A percentile compares a stretch with the other conserved stretches of the same genome.
Conservation (phyloP, 2,113 vertebrate species). For the Varanus salvator region DNA sequence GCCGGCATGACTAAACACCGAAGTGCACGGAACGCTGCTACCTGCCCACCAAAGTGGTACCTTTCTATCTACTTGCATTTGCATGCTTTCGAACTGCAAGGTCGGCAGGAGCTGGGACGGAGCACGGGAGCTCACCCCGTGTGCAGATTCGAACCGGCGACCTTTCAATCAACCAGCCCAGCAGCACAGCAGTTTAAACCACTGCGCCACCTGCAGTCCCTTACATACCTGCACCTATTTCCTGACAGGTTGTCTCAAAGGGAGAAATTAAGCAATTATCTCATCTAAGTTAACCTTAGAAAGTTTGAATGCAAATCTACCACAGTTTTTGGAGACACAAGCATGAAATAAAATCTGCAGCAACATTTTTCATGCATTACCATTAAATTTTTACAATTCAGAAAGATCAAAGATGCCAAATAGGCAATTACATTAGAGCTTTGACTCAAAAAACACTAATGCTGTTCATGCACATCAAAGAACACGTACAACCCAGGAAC, state of each 20-base stretch:
- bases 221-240: not conserved
- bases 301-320: not conserved
- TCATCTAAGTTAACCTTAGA: not conserved
- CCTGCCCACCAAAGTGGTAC: too few species aligned
- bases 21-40: too few species aligned
- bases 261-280: not conserved
- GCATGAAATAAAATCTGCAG: conserved; percentile 1
- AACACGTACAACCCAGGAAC: not conserved
- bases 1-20: too few species aligned
- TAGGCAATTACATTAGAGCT: conserved; percentile 15
- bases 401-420: conserved; percentile 8
- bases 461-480: conserved; percentile 32
- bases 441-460: conserved; percentile 51
- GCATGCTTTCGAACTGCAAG: too few species aligned
- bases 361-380: not conserved
- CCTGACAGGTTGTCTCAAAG: not conserved
- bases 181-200: too few species aligned
- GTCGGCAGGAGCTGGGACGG: too few species aligned
- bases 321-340: not conserved
- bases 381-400: conserved; percentile 25
- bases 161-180: too few species aligned
- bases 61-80: too few species aligned
- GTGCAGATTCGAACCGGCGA: too few species aligned
- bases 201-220: too few species aligned
- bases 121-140: too few species aligned